Percentiles rank a stretch among this genome's conserved stretches.
phyloP scores from a whole-genome alignment of 2,797 vertebrate genomes.

The Valencia hispanica region DNA sequence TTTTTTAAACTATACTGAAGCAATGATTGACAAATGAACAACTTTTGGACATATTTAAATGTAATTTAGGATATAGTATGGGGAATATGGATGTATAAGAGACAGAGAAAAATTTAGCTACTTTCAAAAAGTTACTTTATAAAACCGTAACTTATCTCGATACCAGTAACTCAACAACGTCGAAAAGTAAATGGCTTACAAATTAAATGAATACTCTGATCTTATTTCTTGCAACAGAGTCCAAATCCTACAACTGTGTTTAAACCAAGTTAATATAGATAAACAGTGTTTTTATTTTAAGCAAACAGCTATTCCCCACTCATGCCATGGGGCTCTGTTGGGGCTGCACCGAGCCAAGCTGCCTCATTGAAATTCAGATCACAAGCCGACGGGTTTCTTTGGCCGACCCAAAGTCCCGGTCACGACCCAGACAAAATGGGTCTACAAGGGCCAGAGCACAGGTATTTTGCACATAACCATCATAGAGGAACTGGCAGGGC shows the following conservation, averaged over 20 bases:
- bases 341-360: constrained; percentile 36
- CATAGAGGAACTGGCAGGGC: constrained; percentile 30
- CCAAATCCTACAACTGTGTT: neutral
- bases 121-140: neutral
- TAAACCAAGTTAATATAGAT: neutral
- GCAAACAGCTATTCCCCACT: constrained; percentile 7
- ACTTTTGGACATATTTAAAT: no score
- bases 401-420: constrained; percentile 50
- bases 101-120: neutral
- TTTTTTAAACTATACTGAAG: no score
- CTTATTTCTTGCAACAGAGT: neutral
- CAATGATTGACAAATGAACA: no score
- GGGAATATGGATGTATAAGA: no score
- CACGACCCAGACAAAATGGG: constrained; percentile 53
- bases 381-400: constrained; percentile 50
- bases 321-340: constrained; percentile 27
- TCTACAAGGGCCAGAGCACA: constrained; percentile 50
- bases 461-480: constrained; percentile 48
- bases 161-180: neutral
- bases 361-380: constrained; percentile 65
- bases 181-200: constrained; percentile 13
- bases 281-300: constrained; percentile 31
- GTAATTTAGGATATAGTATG: no score
- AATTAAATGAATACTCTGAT: neutral
- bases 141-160: neutral